phyloP scores from a whole-genome alignment of 2,113 vertebrate genomes.

The Rhinoderma darwinii region DNA sequence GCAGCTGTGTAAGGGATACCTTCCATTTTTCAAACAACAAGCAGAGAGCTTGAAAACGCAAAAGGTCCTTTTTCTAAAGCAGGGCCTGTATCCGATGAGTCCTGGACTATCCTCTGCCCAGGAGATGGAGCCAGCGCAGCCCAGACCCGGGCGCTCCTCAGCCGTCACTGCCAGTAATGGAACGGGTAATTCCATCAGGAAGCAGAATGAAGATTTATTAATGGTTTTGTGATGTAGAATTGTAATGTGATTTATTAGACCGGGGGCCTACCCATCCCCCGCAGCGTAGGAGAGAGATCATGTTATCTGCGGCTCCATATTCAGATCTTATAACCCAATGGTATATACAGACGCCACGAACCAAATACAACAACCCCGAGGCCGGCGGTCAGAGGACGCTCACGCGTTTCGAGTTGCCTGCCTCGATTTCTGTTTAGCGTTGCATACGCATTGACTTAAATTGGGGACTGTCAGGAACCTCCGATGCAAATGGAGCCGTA shows the following conservation, averaged over 20 bases:
- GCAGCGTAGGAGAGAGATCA: not conserved
- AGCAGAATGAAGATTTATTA: slow-evolving; percentile 14
- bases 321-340: too few relatives aligned
- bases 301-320: not conserved
- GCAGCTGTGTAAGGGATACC: not conserved
- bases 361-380: too few relatives aligned
- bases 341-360: too few relatives aligned
- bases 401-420: too few relatives aligned
- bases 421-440: too few relatives aligned
- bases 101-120: too few relatives aligned
- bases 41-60: not conserved
- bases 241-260: slow-evolving; percentile 17
- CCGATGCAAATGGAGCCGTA: too few relatives aligned
- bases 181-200: slow-evolving; percentile 44
- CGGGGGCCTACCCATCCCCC: not conserved
- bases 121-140: not conserved
- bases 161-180: not conserved
- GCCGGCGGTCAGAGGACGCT: too few relatives aligned
- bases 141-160: not conserved
- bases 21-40: not conserved
- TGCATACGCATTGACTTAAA: too few relatives aligned
- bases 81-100: too few relatives aligned
- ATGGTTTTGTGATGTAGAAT: slow-evolving; percentile 25
- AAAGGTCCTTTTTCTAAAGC: not conserved
- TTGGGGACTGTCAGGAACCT: too few relatives aligned